Conservation (phyloP, 2,113 vertebrate species). For the Pipa parva region DNA sequence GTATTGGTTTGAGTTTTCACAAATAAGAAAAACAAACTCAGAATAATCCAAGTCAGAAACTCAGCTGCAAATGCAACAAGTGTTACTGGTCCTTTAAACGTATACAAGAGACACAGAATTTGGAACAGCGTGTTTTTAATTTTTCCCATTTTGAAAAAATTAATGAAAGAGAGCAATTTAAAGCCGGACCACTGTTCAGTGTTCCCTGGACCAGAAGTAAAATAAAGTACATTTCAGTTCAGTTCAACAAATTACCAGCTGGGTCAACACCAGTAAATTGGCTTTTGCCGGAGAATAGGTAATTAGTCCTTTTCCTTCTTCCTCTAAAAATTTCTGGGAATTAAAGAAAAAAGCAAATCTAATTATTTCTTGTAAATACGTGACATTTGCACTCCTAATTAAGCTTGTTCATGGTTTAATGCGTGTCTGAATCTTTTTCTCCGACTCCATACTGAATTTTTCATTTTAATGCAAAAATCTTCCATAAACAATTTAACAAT, state of each 20-base stretch:
- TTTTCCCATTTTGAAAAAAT: too few relatives aligned
- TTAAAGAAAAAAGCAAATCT: conserved; percentile 26
- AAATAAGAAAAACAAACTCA: too few relatives aligned
- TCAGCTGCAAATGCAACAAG: too few relatives aligned
- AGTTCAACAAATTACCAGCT: neutral
- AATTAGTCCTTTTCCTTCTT: neutral
- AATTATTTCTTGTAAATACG: conserved; percentile 26
- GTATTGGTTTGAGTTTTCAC: too few relatives aligned
- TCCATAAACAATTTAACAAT: too few relatives aligned
- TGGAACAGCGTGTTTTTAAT: too few relatives aligned
- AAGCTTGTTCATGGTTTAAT: neutral
- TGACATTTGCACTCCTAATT: neutral
- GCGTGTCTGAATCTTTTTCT: neutral
- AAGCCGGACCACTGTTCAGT: neutral
- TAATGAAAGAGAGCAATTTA: too few relatives aligned
- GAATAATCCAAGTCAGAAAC: too few relatives aligned
- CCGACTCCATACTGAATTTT: neutral
- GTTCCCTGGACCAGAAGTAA: neutral
- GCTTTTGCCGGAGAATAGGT: neutral
- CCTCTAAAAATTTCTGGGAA: conserved; percentile 7
- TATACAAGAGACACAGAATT: too few relatives aligned
- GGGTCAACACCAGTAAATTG: neutral
- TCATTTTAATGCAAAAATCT: too few relatives aligned
- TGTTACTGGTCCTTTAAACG: too few relatives aligned
- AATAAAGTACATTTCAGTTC: neutral